These are phyloP conservation scores for Scartelaos histophorus DNA, from an alignment of 2,113 vertebrate species.

Conservation along the genomic window DNA sequence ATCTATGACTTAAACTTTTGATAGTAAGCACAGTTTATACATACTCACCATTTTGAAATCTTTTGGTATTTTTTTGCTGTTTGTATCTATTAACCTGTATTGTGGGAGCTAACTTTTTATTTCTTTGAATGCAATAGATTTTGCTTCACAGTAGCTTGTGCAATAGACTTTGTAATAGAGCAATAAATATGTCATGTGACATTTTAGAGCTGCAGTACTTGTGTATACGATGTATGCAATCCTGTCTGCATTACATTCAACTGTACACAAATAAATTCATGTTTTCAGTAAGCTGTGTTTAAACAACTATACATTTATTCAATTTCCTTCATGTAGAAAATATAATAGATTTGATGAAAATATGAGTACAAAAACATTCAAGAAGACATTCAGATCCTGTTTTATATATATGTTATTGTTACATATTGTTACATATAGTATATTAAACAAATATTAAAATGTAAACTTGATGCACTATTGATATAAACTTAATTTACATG, in stretches of 20 bases:
- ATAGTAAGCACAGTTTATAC: neutral
- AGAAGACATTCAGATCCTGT: neutral
- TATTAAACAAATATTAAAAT: neutral
- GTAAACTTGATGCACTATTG: neutral
- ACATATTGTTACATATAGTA: neutral
- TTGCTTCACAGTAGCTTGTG: slow-evolving; percentile 20
- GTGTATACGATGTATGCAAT: slow-evolving; percentile 55
- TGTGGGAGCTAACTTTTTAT: neutral
- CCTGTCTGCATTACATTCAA: slow-evolving; percentile 45
- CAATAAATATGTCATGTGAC: slow-evolving; percentile 51
- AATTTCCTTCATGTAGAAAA: slow-evolving; percentile 32
- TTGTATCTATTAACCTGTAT: slow-evolving; percentile 39
- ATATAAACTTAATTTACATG: neutral
- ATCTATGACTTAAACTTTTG: too few relatives aligned
- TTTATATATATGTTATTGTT: slow-evolving; percentile 4
- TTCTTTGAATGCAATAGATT: slow-evolving; percentile 26
- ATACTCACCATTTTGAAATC: slow-evolving; percentile 12
- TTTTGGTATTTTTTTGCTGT: slow-evolving; percentile 30
- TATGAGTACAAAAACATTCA: neutral
- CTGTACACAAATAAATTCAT: slow-evolving; percentile 51
- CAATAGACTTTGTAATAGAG: slow-evolving; percentile 47
- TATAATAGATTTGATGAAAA: slow-evolving; percentile 2
- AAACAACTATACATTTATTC: slow-evolving; percentile 53
- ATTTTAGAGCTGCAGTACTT: slow-evolving; percentile 1
- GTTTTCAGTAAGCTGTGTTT: slow-evolving; percentile 51